phyloP scores from a whole-genome alignment of 2,113 vertebrate species.

The Oriolus oriolus region DNA sequence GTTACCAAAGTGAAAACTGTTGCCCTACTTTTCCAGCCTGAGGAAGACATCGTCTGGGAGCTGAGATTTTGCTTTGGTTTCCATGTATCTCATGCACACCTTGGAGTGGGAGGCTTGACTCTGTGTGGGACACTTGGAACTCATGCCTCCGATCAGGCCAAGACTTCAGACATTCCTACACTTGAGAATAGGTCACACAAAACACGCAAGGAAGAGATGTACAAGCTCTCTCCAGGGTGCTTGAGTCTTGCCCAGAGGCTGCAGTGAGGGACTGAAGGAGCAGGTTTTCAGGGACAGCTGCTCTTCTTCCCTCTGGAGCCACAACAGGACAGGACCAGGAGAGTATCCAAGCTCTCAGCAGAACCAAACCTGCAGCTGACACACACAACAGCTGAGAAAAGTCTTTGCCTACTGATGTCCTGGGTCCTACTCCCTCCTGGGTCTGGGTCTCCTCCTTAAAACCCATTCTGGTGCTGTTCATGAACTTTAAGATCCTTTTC shows the following conservation, averaged over 20 bases:
- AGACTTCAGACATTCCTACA: not conserved
- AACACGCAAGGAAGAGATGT: rapidly evolving
- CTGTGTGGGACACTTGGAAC: not conserved
- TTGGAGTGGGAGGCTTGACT: not conserved
- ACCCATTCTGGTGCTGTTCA: not conserved
- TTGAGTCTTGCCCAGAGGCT: not conserved
- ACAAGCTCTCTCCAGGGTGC: not conserved
- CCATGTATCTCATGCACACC: not conserved
- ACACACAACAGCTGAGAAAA: not conserved
- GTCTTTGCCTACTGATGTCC: not conserved
- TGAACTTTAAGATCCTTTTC: not conserved
- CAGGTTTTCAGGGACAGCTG: not conserved
- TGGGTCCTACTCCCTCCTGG: not conserved
- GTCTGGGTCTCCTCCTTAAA: not conserved
- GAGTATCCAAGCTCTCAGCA: not conserved
- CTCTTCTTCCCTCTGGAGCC: not conserved
- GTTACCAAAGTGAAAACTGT: not conserved
- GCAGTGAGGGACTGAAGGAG: not conserved
- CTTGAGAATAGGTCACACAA: not conserved
- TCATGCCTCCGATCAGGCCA: not conserved
- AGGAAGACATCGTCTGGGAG: not conserved
- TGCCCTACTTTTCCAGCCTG: not conserved
- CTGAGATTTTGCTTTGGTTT: not conserved
- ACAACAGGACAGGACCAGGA: not conserved
- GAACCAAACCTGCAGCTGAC: not conserved